Conservation (phyloP, 2,113 vertebrate species). For the Emydocephalus ijimae region DNA sequence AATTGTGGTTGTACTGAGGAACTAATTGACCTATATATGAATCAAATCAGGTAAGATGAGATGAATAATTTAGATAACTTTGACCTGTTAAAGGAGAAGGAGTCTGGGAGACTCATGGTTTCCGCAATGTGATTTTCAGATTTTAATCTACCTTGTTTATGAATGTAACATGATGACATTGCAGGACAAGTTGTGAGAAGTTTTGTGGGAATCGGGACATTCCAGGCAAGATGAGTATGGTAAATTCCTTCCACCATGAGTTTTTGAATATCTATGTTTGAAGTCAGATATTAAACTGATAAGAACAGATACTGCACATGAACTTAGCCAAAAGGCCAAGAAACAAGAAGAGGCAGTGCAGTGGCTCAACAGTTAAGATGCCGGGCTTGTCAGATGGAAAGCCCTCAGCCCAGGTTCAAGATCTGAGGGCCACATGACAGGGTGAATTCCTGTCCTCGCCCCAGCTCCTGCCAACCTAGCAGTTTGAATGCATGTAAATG, state of each 20-base stretch:
- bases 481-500: background rate
- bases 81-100: background rate
- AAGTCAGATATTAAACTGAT: background rate
- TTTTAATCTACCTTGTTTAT: background rate
- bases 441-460: background rate
- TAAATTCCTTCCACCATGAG: background rate
- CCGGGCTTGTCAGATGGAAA: background rate
- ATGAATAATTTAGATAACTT: background rate
- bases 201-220: background rate
- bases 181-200: background rate
- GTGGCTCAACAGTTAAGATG: background rate
- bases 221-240: background rate
- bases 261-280: background rate
- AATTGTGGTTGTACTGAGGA: background rate
- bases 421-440: background rate
- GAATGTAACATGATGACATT: background rate
- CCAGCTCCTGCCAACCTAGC: background rate
- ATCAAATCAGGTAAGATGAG: background rate
- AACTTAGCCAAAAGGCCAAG: background rate
- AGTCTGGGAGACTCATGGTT: background rate
- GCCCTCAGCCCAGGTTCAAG: background rate
- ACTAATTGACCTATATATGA: accelerated
- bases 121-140: background rate
- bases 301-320: background rate
- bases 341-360: background rate